Evolutionary conservation across 2,797 vertebrate species (phyloP).

Genomic region (Macroramphosus scolopax): DNA sequence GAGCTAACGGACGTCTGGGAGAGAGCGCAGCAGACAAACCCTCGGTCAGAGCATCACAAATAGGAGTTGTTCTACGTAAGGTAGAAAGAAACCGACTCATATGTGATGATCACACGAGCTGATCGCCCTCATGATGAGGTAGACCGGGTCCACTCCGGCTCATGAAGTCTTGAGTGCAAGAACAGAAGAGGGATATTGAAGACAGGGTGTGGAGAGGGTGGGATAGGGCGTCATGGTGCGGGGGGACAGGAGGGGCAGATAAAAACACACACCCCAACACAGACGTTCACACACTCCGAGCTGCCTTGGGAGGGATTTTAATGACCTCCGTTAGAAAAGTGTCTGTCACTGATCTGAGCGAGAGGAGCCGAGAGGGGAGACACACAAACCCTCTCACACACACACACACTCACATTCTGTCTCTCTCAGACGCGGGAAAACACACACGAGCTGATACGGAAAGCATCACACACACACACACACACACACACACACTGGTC

Average conservation of each 20-base stretch:
- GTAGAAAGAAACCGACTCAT: no score
- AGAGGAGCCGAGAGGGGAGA: slow-evolving; percentile 39
- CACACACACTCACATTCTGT: slow-evolving; percentile 8
- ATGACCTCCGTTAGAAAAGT: slow-evolving; percentile 81
- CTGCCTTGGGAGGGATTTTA: slow-evolving; percentile 84
- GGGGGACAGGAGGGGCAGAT: slow-evolving; percentile 31
- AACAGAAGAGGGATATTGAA: slow-evolving; percentile 53
- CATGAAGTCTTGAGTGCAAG: slow-evolving; percentile 62
- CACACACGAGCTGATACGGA: slow-evolving; percentile 15
- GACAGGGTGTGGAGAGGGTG: slow-evolving; percentile 32
- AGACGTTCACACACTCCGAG: slow-evolving; percentile 40
- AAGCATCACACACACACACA: slow-evolving; percentile 53
- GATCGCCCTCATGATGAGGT: slow-evolving; percentile 22
- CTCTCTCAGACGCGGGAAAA: slow-evolving; percentile 9
- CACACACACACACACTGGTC: no score
- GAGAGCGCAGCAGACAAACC: slow-evolving; percentile 25
- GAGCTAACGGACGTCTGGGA: slow-evolving; percentile 60
- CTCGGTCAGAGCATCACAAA: no score
- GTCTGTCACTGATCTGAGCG: slow-evolving; percentile 75
- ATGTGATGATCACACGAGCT: no score
- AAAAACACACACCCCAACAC: slow-evolving; percentile 37
- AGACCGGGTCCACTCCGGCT: slow-evolving; percentile 44
- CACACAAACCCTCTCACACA: slow-evolving; percentile 3
- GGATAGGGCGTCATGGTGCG: slow-evolving; percentile 26
- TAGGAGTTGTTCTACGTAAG: no score